Evolutionary conservation across 2,888 invertebrate genomes (phyloP), one percentile per base, ranked within the genome.

Genomic region (Tipula lateralis): DNA sequence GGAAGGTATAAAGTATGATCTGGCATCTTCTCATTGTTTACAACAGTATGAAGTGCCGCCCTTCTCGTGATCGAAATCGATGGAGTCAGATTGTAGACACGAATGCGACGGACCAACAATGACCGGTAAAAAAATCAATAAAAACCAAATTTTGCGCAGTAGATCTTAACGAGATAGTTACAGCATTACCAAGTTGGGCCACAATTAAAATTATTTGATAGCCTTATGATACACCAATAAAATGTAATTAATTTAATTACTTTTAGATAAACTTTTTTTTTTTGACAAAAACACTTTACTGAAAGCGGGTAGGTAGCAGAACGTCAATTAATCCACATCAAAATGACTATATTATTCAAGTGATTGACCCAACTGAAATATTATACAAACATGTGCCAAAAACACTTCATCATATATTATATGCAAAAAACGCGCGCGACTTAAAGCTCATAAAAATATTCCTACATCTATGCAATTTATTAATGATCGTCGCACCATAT

Each of bases 401-500:
- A 9, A 66, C 24, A 66, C 66, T 66, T 24, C 24, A 66, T 66
- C 66, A 66, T 9, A 66, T 24, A 66, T 66, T 24, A 66, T 9
- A 66, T 24, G 16, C 44, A 24, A 12, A 6, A 9, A 9, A 2
- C 9, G 44, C 44, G 3, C 16, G 5, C 66, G 66, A 7, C 9
- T 24, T n/a, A n/a, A n/a, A 7, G 24, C 24, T 24, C 24, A 66
- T 24, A 24, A 66, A 66, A 66, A 66, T 24, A 66, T 66, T 3
- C 66, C 66, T 66, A 24, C 66, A 24, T 66, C 66, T 24, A 66
- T 66, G 66, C 66, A 66, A 66, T 66, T 66, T 66, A 66, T 66
- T 24, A 24, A n/a, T n/a, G n/a, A n/a, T n/a, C n/a, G n/a, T n/a
- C n/a, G 19, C 19, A 66, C 19, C 9, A 66, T 24, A 2, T 66